A percentile compares a stretch with the other conserved stretches of the same genome.
These are phyloP conservation scores for Pantherophis guttatus DNA, from an alignment of 2,113 vertebrate species.

Conservation along the genomic window DNA sequence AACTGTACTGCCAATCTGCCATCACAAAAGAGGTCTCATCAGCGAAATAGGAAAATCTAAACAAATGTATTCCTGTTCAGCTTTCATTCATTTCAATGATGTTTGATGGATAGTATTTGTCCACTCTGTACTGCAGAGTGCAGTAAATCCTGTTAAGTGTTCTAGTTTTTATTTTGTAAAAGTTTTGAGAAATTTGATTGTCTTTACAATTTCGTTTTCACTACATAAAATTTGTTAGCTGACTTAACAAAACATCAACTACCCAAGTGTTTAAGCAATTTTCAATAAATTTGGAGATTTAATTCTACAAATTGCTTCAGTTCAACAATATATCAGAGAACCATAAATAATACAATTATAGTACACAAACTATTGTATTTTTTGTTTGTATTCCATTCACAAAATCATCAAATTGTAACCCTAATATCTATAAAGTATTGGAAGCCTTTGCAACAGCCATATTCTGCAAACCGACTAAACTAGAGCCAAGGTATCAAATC, in stretches of 20 bases:
- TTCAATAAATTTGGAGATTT: neutral
- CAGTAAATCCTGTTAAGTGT: neutral
- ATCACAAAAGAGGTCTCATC: neutral
- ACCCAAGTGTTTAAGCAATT: neutral
- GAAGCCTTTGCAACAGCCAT: neutral
- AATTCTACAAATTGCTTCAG: neutral
- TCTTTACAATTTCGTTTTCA: neutral
- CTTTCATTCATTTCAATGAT: neutral
- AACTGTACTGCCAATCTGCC: neutral
- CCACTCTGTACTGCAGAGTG: neutral
- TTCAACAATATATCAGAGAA: neutral
- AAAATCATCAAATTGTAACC: neutral
- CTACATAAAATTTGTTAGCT: neutral
- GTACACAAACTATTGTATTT: neutral
- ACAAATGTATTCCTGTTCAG: neutral
- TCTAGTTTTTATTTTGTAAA: neutral
- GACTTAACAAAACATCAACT: neutral
- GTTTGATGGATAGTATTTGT: neutral
- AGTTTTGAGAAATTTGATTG: neutral
- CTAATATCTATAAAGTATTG: neutral
- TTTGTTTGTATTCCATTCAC: neutral
- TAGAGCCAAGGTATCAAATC: neutral
- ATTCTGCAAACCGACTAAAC: neutral
- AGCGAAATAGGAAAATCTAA: neutral
- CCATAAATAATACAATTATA: neutral